Evolutionary conservation across 2,888 invertebrate species (phyloP).

Genomic region (Catotricha subobsoleta): DNA sequence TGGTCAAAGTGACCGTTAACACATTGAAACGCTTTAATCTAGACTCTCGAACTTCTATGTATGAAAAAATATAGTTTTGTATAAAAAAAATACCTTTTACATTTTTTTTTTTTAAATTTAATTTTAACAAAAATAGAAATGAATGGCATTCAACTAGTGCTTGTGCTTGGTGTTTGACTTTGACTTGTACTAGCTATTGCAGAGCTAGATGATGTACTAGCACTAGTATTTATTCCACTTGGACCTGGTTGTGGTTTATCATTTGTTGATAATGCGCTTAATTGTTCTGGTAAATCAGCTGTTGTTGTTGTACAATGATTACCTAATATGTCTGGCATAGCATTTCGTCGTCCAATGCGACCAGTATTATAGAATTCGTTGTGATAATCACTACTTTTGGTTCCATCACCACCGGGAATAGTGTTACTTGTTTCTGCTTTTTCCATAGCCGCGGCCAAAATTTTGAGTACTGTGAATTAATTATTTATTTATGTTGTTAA

Average conservation of each 20-base stretch:
- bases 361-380: constrained; percentile 66
- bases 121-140: too few relatives aligned
- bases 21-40: too few relatives aligned
- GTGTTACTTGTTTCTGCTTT: constrained; percentile 3
- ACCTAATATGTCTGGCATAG: constrained; percentile 66
- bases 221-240: neutral
- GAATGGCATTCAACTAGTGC: too few relatives aligned
- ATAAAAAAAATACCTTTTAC: too few relatives aligned
- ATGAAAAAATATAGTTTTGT: too few relatives aligned
- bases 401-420: too few relatives aligned
- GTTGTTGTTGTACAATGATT: constrained; percentile 53
- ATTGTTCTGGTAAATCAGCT: constrained; percentile 55
- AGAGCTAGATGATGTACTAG: neutral
- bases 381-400: neutral
- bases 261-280: constrained; percentile 50
- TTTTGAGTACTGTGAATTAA: constrained; percentile 10
- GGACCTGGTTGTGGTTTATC: constrained; percentile 24
- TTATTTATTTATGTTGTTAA: neutral
- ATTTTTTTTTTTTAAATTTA: too few relatives aligned
- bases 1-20: too few relatives aligned
- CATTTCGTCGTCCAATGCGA: constrained; percentile 73
- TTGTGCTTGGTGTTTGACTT: neutral
- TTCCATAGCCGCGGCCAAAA: constrained; percentile 11
- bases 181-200: neutral
- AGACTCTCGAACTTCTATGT: too few relatives aligned